These are phyloP conservation scores for Anodontia alba DNA, from an alignment of 2,888 invertebrate species.

Conservation along the genomic window DNA sequence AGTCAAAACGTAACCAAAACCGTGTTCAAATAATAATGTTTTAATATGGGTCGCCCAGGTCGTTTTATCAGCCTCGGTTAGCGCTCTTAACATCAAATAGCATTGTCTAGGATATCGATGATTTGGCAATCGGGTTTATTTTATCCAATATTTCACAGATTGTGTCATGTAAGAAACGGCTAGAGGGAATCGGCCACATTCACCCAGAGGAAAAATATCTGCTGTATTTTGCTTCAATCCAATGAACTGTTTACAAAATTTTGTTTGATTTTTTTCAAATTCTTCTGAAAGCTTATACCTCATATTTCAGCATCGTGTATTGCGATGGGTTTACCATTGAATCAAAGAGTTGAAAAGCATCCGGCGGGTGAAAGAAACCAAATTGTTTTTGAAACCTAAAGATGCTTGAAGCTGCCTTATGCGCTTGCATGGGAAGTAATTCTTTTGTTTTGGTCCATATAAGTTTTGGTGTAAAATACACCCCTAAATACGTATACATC, in stretches of 20 bases:
- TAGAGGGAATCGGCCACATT: constrained; percentile 21
- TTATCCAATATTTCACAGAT: constrained; percentile 33
- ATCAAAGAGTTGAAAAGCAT: constrained; percentile 12
- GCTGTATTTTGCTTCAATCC: not conserved
- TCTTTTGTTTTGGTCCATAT: not conserved
- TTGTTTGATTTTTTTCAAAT: constrained; percentile 1
- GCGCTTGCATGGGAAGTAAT: not conserved
- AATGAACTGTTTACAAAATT: not conserved
- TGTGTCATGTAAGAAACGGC: constrained; percentile 17
- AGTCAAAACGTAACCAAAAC: constrained; percentile 38
- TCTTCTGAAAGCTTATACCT: not conserved
- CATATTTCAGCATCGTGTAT: not conserved
- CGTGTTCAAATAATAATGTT: constrained; percentile 2
- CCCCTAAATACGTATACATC: constrained; percentile 11
- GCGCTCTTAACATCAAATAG: constrained; percentile 19
- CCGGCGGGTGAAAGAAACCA: not conserved
- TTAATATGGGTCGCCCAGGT: constrained; percentile 10
- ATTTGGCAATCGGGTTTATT: constrained; percentile 11
- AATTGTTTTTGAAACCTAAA: constrained; percentile 16
- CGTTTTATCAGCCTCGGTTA: constrained; percentile 21
- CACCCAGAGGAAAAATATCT: constrained; percentile 3
- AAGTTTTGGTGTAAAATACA: not conserved
- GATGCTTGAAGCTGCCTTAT: not conserved
- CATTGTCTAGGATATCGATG: constrained; percentile 34
- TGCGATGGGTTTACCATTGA: constrained; percentile 4